phyloP scores from a whole-genome alignment of 2,797 vertebrate genomes.

The Malurus splendens region DNA sequence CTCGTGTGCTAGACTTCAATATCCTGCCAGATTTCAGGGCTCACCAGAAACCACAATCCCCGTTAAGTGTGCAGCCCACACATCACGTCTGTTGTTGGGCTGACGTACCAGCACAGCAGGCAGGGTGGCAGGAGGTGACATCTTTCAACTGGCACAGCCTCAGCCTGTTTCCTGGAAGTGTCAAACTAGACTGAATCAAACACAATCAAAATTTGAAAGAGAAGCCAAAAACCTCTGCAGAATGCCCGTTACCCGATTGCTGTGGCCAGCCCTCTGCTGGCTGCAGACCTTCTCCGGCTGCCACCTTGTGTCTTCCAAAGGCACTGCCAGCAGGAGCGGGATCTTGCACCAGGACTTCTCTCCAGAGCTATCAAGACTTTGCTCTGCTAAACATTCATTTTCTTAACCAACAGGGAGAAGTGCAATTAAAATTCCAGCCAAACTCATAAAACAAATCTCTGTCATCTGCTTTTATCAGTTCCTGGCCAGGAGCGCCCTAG shows the following conservation, averaged over 20 bases:
- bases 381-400: not conserved
- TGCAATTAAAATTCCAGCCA: not conserved
- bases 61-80: rapidly evolving
- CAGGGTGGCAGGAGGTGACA: not conserved
- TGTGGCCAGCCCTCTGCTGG: not conserved
- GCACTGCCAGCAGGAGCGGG: not conserved
- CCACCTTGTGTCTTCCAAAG: not conserved
- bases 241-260: not conserved
- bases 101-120: rapidly evolving
- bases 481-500: not conserved
- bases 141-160: not conserved
- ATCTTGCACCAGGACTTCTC: not conserved
- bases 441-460: rapidly evolving
- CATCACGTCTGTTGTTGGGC: rapidly evolving
- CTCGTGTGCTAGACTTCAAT: not conserved
- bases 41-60: not conserved
- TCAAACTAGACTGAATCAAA: not conserved
- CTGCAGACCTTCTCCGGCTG: not conserved
- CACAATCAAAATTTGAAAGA: not conserved
- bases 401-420: not conserved
- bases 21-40: not conserved
- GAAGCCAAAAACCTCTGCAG: not conserved
- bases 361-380: not conserved
- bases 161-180: not conserved
- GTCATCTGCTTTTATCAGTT: not conserved